Base-by-base conservation (phyloP, 2,113 vertebrate genomes). In the Triplophysa siluroides region DNA sequence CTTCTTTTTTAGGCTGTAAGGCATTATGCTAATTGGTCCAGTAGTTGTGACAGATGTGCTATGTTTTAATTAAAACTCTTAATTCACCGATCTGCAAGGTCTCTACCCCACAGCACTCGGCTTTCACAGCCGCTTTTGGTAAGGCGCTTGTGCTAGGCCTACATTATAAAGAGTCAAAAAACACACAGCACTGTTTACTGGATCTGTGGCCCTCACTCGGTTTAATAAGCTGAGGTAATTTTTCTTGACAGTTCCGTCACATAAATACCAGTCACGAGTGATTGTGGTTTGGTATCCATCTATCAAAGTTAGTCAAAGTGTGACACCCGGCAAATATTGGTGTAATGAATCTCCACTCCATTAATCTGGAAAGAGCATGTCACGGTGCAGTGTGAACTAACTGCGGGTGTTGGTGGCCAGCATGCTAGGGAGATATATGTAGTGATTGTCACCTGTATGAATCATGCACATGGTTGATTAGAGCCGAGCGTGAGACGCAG, bases 61-160 rank as follows among this genome's bases (percentile, higher is more conserved):
- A 18, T 76, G 72, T 83, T 86, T 83, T 84, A 88, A 88, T 86
- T 88, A 85, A 85, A 81, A 54, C 67, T 56, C 71, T 41, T 62
- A 73, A 58, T 65, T 77, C 69, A 78, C 69, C 16, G 71, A 79
- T 83, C 77, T 75, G 76, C 81, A 69, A 65, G 75, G 60, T 60
- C 76, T 78, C 23, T 47, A 29, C 67, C 67, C 58, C 68, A 56
- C 43, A 65, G 61, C 61, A 56, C 69, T 78, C 24, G 11, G 60
- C 56, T n/a, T n/a, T 23, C 47, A 68, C 50, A 24, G 41, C 26
- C 24, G 14, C 38, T 21, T 72, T 73, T 76, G 21, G 29, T 70
- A 29, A 82, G 74, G 58, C 71, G 41, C 23, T 23, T 52, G 18
- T 29, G 38, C 58, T 73, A 38, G 24, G 73, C 50, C 63, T 29